These are phyloP conservation scores for Silurus meridionalis DNA, from an alignment of 2,113 vertebrate genomes.

Conservation along the genomic window DNA sequence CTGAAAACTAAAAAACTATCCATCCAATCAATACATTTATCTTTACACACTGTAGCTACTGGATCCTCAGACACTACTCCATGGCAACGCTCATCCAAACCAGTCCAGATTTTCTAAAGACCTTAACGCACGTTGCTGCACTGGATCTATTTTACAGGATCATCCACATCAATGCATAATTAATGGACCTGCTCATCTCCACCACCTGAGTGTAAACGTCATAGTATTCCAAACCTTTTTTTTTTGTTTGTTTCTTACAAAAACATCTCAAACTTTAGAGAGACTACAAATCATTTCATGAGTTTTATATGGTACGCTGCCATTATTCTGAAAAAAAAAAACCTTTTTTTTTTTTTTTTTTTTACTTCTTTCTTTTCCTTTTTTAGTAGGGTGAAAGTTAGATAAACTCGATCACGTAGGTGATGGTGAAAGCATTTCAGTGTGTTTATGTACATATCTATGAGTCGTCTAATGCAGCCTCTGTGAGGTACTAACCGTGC, in stretches of 20 bases:
- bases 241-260: background rate
- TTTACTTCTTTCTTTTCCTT: background rate
- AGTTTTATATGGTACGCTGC: constrained; percentile 25
- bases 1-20: background rate
- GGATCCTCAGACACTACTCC: constrained; percentile 5
- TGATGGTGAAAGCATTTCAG: constrained; percentile 1
- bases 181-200: background rate
- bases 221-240: background rate
- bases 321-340: background rate
- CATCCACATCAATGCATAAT: background rate
- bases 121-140: background rate
- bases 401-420: constrained; percentile 12
- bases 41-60: background rate
- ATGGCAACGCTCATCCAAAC: background rate
- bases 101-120: background rate
- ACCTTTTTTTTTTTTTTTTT: background rate
- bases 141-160: background rate
- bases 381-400: background rate
- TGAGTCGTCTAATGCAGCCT: constrained; percentile 76
- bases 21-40: background rate
- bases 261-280: background rate
- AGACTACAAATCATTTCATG: background rate
- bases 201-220: background rate
- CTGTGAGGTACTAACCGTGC: constrained; percentile 87
- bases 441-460: constrained; percentile 23